Evolutionary conservation across 2,113 vertebrate species (phyloP).

Genomic region (Mormyrus iriodes): DNA sequence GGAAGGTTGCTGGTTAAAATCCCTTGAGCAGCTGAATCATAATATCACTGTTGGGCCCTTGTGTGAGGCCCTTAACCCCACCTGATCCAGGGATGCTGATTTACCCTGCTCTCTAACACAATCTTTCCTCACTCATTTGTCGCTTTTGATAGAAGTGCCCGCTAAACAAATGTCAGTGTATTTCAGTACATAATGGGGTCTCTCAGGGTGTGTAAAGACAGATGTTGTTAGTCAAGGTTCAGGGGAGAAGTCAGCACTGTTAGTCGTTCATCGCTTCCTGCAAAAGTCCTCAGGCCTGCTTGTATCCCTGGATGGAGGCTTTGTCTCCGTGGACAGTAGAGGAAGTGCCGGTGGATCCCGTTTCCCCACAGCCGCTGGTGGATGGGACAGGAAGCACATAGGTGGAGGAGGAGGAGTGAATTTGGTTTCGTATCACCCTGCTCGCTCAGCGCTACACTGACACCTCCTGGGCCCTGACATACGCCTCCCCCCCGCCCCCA

Average conservation of each 20-base stretch:
- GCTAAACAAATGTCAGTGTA: neutral
- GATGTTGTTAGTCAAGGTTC: neutral
- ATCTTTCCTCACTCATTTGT: neutral
- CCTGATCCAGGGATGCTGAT: neutral
- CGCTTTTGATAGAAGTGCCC: neutral
- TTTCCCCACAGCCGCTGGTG: slow-evolving; percentile 68
- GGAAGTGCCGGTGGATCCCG: slow-evolving; percentile 61
- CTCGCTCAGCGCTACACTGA: slow-evolving; percentile 56
- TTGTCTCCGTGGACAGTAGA: slow-evolving; percentile 39
- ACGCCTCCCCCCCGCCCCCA: slow-evolving; percentile 48
- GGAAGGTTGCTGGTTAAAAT: neutral
- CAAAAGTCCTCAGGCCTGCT: neutral
- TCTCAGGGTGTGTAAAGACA: neutral
- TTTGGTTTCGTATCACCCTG: slow-evolving; percentile 65
- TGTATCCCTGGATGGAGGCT: neutral
- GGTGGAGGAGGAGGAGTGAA: slow-evolving; percentile 65
- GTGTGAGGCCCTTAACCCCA: neutral
- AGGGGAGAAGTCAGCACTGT: neutral
- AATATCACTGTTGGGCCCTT: neutral
- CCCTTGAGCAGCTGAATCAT: neutral
- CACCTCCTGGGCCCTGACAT: slow-evolving; percentile 47
- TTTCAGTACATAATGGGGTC: neutral
- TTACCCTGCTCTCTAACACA: neutral
- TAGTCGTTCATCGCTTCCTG: slow-evolving; percentile 12
- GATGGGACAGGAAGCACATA: slow-evolving; percentile 64